These are phyloP conservation scores for Atherinomorus stipes DNA, from an alignment of 2,113 vertebrate genomes.

Conservation along the genomic window DNA sequence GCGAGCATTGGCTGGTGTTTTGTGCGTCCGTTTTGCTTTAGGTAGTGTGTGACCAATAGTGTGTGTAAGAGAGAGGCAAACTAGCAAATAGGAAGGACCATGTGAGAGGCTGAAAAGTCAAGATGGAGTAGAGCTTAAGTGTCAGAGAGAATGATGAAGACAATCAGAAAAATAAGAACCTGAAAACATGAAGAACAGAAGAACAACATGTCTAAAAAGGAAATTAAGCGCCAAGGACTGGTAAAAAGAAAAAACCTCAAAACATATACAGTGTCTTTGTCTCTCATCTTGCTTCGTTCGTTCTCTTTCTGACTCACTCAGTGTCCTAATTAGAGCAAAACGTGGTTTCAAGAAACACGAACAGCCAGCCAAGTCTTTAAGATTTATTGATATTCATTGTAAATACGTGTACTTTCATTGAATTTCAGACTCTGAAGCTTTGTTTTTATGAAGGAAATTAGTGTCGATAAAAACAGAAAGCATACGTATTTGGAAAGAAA, in stretches of 20 bases:
- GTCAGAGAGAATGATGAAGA: constrained; percentile 42
- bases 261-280: constrained; percentile 47
- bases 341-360: constrained; percentile 60
- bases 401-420: background rate
- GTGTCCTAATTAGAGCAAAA: constrained; percentile 68
- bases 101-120: constrained; percentile 29
- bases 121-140: constrained; percentile 19
- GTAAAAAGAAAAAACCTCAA: constrained; percentile 60
- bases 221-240: constrained; percentile 57
- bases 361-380: background rate
- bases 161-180: constrained; percentile 22
- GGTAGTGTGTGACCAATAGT: background rate
- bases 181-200: constrained; percentile 44
- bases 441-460: background rate
- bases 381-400: constrained; percentile 7
- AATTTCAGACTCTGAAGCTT: background rate
- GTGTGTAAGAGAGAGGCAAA: constrained; percentile 1
- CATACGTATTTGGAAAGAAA: background rate
- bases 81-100: constrained; percentile 17
- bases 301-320: constrained; percentile 60
- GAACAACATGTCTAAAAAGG: constrained; percentile 52
- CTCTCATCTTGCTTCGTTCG: constrained; percentile 44
- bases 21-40: constrained; percentile 34
- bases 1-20: background rate
- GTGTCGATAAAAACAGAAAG: background rate